Conservation (phyloP, 2,113 vertebrate genomes). For the Onychorhynchus coronatus region DNA sequence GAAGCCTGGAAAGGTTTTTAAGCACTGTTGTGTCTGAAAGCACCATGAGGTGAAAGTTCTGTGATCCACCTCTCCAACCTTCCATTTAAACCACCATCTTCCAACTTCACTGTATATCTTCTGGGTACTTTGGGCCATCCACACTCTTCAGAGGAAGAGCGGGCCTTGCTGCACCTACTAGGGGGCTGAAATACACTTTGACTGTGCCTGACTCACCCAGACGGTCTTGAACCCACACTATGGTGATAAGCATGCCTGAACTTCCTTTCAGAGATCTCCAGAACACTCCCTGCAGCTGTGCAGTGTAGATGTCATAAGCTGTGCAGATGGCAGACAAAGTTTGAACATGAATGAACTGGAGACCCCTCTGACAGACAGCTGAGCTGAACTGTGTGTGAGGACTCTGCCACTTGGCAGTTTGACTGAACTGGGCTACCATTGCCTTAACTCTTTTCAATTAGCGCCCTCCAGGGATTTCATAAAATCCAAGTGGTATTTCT, state of each 20-base stretch:
- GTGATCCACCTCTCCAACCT: background rate
- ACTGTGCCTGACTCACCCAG: background rate
- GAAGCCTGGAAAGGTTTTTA: background rate
- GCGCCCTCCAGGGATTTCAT: background rate
- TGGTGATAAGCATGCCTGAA: background rate
- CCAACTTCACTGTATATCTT: background rate
- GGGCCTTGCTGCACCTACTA: background rate
- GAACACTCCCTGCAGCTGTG: fast-evolving
- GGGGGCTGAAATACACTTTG: background rate
- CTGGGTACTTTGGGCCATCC: background rate
- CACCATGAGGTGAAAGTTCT: background rate
- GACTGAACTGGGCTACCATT: background rate
- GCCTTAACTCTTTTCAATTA: background rate
- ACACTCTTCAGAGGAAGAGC: background rate
- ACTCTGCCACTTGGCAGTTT: background rate
- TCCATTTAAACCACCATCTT: background rate
- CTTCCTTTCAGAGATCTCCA: background rate
- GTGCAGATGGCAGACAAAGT: background rate
- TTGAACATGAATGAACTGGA: background rate
- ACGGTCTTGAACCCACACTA: background rate
- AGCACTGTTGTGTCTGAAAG: background rate
- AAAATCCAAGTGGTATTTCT: background rate
- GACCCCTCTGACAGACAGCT: background rate
- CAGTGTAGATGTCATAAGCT: too few relatives aligned
- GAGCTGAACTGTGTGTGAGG: background rate